A percentile compares a stretch with the other conserved stretches of the same genome.
Evolutionary conservation across 2,888 invertebrate species (phyloP).

Genomic region (Gari tellinella): DNA sequence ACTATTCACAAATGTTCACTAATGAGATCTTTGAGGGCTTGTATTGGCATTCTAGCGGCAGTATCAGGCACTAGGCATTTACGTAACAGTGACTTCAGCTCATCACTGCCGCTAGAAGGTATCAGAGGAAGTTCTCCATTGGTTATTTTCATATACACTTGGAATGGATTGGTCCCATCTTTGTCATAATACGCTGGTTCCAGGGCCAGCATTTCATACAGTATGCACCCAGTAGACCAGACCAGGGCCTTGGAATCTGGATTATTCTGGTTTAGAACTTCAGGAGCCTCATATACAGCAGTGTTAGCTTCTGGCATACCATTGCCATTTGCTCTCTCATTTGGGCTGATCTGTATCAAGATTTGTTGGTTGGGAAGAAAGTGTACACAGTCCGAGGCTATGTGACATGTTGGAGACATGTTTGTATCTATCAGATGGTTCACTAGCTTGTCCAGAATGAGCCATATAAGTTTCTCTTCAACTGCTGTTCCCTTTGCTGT

Average conservation of each 20-base stretch:
- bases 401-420: slow-evolving; percentile 21
- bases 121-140: slow-evolving; percentile 55
- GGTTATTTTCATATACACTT: slow-evolving; percentile 64
- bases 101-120: slow-evolving; percentile 32
- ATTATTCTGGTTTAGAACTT: slow-evolving; percentile 57
- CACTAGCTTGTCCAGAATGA: slow-evolving; percentile 39
- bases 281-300: slow-evolving; percentile 69
- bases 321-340: slow-evolving; percentile 9
- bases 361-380: slow-evolving; percentile 36
- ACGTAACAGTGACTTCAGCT: slow-evolving; percentile 36
- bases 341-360: slow-evolving; percentile 34
- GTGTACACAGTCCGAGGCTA: slow-evolving; percentile 44
- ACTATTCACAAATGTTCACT: no score
- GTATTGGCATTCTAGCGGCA: no score
- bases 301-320: slow-evolving; percentile 15
- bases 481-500: slow-evolving; percentile 37
- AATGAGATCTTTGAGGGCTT: no score
- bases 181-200: slow-evolving; percentile 68
- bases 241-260: slow-evolving; percentile 58
- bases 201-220: slow-evolving; percentile 70
- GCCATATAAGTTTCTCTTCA: slow-evolving; percentile 59
- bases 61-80: slow-evolving; percentile 52
- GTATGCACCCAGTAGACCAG: slow-evolving; percentile 72
- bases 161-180: slow-evolving; percentile 61
- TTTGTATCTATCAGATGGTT: slow-evolving; percentile 29